phyloP scores from a whole-genome alignment of 2,888 invertebrate species.

The Drosophila flavopinicola region DNA sequence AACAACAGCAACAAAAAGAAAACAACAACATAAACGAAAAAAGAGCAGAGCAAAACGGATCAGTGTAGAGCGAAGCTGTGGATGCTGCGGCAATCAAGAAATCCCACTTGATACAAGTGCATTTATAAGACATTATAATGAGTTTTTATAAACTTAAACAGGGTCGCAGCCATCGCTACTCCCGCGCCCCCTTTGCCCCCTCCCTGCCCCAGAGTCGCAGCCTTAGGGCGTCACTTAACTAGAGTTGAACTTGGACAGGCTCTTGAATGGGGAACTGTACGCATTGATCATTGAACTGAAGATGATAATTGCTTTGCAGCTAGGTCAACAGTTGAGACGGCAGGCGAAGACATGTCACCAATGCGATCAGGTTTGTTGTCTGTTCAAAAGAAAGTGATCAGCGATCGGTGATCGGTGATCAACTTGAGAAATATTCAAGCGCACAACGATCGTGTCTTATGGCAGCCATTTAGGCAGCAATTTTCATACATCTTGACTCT shows the following conservation, averaged over 20 bases:
- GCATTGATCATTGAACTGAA: constrained; percentile 59
- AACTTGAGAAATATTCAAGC: constrained; percentile 29
- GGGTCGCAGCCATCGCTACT: constrained; percentile 55
- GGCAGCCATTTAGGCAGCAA: constrained; percentile 69
- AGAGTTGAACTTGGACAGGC: constrained; percentile 64
- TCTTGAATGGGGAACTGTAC: constrained; percentile 42
- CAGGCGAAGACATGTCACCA: constrained; percentile 60
- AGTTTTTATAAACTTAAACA: constrained; percentile 82
- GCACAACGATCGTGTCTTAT: constrained; percentile 56
- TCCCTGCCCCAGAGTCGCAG: constrained; percentile 22
- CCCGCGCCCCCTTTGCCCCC: not conserved
- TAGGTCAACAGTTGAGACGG: constrained; percentile 59
- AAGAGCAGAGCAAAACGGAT: constrained; percentile 54
- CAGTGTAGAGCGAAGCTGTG: constrained; percentile 31
- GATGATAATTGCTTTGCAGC: constrained; percentile 72
- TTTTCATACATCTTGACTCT: constrained; percentile 63
- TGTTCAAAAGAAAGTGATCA: constrained; percentile 69
- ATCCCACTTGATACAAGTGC: constrained; percentile 81
- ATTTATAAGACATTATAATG: constrained; percentile 81
- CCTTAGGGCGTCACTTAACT: constrained; percentile 78
- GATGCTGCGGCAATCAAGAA: constrained; percentile 65
- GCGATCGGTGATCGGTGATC: constrained; percentile 12
- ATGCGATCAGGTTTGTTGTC: constrained; percentile 37
- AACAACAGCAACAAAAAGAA: constrained; percentile 14
- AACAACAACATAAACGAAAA: constrained; percentile 20